Conservation (phyloP, 2,113 vertebrate genomes). For the Chaetorhynchus papuensis region DNA sequence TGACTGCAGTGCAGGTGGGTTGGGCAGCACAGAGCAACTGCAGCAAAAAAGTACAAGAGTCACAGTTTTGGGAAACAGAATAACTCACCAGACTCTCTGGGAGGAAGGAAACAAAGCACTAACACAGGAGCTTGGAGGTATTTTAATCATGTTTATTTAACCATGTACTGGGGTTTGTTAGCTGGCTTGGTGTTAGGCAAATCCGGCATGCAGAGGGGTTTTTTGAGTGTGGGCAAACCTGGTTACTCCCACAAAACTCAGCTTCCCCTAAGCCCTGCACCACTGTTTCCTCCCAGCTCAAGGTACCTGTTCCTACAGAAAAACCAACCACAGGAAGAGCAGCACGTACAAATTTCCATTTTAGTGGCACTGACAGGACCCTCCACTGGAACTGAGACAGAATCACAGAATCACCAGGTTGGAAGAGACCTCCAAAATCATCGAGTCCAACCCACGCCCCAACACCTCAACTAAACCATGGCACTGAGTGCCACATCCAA, state of each 20-base stretch:
- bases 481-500: too few relatives aligned
- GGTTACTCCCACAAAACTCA: neutral
- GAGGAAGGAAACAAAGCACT: neutral
- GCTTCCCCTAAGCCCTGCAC: neutral
- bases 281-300: neutral
- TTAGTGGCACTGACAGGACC: neutral
- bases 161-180: neutral
- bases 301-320: neutral
- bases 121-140: neutral
- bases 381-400: neutral
- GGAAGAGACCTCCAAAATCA: too few relatives aligned
- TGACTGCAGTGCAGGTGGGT: conserved; percentile 18
- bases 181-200: neutral
- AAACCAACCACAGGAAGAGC: neutral
- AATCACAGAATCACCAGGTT: too few relatives aligned
- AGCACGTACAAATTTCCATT: neutral
- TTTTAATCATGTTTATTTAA: neutral
- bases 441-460: too few relatives aligned
- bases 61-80: neutral
- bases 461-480: too few relatives aligned
- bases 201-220: neutral
- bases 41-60: neutral
- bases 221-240: neutral
- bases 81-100: neutral
- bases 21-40: neutral